Evolutionary conservation across 2,113 vertebrate genomes (phyloP), one percentile per base, ranked within the genome.

Genomic region (Coptodon rendalli): DNA sequence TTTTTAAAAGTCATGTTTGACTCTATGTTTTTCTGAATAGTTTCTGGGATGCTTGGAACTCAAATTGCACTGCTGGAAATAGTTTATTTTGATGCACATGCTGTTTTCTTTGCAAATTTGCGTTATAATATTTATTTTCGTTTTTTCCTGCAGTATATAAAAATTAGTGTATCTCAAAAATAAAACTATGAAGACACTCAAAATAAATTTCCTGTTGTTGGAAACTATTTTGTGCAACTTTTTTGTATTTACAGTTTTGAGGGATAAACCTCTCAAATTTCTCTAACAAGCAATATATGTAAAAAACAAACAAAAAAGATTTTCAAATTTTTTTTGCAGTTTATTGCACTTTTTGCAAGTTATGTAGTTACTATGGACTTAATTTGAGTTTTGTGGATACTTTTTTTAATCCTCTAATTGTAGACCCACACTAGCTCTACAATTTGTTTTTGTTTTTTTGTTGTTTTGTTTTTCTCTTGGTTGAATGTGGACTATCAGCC

Each of bases 191-290:
- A 57, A 57, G 56, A 57, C 24, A 57, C 56, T 57, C 13, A 59
- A 59, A 59, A 16, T 57, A 29, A 29, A 57, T 57, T 57, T 57
- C 56, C 27, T 9, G 13, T 29, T 9, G 3, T 29, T 16, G 7
- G 56, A 31, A 59, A 59, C 13, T 29, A 0, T 59, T 59, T 59
- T 59, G 0, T 59, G 24, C 1, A 59, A 59, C 56, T 29, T 59
- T 59, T 59, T 59, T 59, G 3, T 59, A 59, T 59, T 29, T 59
- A 59, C 24, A 59, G 56, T 59, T 59, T 59, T 59, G 13, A 59
- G 7, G 7, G 3, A 59, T 29, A 59, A 59, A 0, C 56, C 0
- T 59, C 13, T 59, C 1, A 29, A 59, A 59, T 59, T 29, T 59
- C 24, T 59, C 56, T 59, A 59, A 31, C 14, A 16, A 59, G 5